Evolutionary conservation across 2,888 invertebrate genomes (phyloP).

Genomic region (Euspilapteryx auroguttella): DNA sequence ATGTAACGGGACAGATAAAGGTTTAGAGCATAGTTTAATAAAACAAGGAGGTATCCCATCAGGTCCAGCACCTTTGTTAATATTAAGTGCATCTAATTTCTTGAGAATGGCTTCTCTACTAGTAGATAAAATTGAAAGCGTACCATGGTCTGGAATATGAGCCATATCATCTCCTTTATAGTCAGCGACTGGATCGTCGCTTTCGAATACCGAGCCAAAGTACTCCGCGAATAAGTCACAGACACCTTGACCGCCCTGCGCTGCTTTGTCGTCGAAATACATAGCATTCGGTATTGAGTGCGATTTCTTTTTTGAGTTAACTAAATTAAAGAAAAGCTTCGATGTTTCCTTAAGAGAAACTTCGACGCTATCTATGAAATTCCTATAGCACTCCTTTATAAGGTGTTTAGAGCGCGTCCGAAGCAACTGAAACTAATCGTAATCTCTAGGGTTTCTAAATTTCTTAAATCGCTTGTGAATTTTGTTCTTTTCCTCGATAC

Average conservation of each 20-base stretch:
- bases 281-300: not conserved
- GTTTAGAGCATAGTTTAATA: too few species aligned
- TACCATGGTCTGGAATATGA: too few species aligned
- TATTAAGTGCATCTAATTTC: too few species aligned
- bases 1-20: too few species aligned
- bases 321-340: not conserved
- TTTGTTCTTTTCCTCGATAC: slow-evolving; percentile 1
- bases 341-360: not conserved
- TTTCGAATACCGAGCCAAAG: not conserved
- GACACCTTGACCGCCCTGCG: not conserved
- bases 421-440: not conserved
- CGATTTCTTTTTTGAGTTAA: too few species aligned
- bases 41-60: too few species aligned
- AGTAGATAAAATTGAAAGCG: too few species aligned
- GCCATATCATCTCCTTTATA: too few species aligned
- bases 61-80: too few species aligned
- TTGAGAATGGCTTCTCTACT: too few species aligned
- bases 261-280: not conserved
- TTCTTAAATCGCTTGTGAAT: not conserved
- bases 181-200: too few species aligned
- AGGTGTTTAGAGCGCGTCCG: not conserved
- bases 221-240: not conserved
- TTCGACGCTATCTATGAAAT: not conserved
- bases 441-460: slow-evolving; percentile 1
- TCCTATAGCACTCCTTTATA: not conserved